Conservation (phyloP, 1,140 invertebrate species). For the Drosophila malerkotliana region DNA sequence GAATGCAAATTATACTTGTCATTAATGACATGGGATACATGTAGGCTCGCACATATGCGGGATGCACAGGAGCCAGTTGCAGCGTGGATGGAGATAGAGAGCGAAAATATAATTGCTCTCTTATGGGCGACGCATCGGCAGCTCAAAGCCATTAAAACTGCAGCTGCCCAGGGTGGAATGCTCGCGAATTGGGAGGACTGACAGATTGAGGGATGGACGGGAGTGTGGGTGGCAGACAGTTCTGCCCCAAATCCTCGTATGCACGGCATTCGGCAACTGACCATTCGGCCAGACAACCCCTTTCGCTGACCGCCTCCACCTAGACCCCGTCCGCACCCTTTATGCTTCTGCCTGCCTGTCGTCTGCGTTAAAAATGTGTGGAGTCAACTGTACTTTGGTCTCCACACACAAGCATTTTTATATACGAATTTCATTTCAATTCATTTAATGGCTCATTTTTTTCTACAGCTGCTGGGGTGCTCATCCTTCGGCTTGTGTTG, state of each 20-base stretch:
- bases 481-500: slow-evolving; percentile 68
- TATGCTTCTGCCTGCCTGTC: slow-evolving; percentile 46
- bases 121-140: slow-evolving; percentile 29
- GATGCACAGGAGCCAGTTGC: not conserved
- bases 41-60: slow-evolving; percentile 9
- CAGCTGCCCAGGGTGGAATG: slow-evolving; percentile 38
- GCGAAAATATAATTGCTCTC: slow-evolving; percentile 50
- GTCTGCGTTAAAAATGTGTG: slow-evolving; percentile 72
- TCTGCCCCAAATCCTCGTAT: slow-evolving; percentile 37
- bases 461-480: slow-evolving; percentile 8
- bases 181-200: not conserved
- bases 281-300: slow-evolving; percentile 45
- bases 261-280: slow-evolving; percentile 48
- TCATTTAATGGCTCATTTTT: slow-evolving; percentile 70
- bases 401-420: slow-evolving; percentile 68
- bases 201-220: not conserved
- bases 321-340: slow-evolving; percentile 15
- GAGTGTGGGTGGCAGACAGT: slow-evolving; percentile 47
- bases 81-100: slow-evolving; percentile 8
- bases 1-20: slow-evolving; percentile 69
- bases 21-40: slow-evolving; percentile 54
- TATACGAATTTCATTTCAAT: slow-evolving; percentile 81
- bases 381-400: slow-evolving; percentile 78
- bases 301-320: slow-evolving; percentile 15
- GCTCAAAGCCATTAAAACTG: slow-evolving; percentile 56